These are phyloP conservation scores for Phenacoccus solenopsis DNA, from an alignment of 1,140 invertebrate species.

Conservation along the genomic window DNA sequence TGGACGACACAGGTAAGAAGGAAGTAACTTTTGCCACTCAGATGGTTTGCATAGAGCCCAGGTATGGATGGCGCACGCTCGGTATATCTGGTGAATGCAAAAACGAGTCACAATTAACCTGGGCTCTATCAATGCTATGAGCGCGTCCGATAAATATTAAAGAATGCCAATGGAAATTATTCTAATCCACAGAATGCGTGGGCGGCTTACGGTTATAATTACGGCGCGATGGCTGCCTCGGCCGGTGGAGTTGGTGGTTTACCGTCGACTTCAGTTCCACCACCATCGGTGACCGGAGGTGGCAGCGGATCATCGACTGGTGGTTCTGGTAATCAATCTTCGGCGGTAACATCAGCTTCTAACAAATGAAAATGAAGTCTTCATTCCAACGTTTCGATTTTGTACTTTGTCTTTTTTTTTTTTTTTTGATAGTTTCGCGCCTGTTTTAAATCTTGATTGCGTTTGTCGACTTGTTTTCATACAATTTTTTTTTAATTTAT, in stretches of 20 bases:
- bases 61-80: background rate
- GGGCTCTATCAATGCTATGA: background rate
- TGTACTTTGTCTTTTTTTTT: background rate
- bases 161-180: slow-evolving; percentile 22
- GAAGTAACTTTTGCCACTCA: background rate
- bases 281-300: slow-evolving; percentile 4
- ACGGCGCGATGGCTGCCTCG: background rate
- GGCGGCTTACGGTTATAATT: slow-evolving; percentile 8
- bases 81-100: background rate
- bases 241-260: background rate
- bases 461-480: background rate
- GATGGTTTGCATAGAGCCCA: background rate
- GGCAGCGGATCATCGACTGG: background rate
- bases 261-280: background rate
- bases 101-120: background rate
- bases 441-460: background rate
- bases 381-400: slow-evolving; percentile 12
- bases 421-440: background rate
- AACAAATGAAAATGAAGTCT: background rate
- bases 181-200: slow-evolving; percentile 20
- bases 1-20: slow-evolving; percentile 15
- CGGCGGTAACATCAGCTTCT: slow-evolving; percentile 4
- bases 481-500: background rate
- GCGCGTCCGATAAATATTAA: slow-evolving; percentile 1
- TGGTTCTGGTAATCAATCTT: background rate